phyloP scores from a whole-genome alignment of 2,797 vertebrate genomes.

The Micromesistius poutassou region DNA sequence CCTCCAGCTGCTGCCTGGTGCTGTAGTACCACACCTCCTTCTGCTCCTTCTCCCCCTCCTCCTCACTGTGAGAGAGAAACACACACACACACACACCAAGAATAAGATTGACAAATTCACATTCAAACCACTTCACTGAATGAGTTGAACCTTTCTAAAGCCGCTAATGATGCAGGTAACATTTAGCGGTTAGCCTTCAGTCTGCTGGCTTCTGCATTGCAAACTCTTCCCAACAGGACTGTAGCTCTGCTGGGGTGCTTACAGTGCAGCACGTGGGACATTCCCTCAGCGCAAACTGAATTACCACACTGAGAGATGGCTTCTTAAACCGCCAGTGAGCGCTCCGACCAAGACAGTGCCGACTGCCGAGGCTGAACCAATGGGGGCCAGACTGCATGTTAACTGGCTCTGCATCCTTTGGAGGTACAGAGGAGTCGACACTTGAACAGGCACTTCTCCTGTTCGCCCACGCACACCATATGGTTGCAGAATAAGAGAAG shows the following conservation, averaged over 20 bases:
- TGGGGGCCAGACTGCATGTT: neutral
- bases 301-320: neutral
- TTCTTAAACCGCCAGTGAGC: neutral
- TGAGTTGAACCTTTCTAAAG: too few species aligned
- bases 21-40: constrained; percentile 98
- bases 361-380: neutral
- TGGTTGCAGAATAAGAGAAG: too few species aligned
- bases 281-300: neutral
- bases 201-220: neutral
- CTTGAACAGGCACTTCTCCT: neutral
- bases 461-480: neutral
- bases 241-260: neutral
- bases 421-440: neutral
- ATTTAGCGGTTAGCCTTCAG: too few species aligned
- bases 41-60: constrained; percentile 86
- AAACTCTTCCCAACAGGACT: constrained; percentile 1
- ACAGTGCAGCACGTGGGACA: neutral
- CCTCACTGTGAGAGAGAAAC: constrained; percentile 1
- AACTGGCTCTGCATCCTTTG: neutral
- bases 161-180: too few species aligned
- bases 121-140: too few species aligned
- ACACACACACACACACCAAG: too few species aligned
- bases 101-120: too few species aligned
- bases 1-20: constrained; percentile 87
- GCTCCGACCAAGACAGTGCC: neutral